Base-by-base conservation (phyloP, 2,113 vertebrate species). In the Haemorhous mexicanus region DNA sequence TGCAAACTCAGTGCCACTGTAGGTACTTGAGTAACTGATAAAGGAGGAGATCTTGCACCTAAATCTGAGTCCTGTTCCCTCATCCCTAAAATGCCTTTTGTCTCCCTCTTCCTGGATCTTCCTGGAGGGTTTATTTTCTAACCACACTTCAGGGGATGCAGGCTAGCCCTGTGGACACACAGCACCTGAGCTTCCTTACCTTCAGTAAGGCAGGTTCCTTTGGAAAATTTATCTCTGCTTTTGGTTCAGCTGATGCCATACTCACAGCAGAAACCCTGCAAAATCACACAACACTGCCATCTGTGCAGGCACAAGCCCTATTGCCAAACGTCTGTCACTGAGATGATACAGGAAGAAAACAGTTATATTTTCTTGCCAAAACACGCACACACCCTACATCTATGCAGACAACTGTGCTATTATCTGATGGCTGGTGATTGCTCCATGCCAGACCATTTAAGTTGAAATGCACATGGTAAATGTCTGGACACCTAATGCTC, bases 1-100 rank as follows among this genome's bases (percentile, higher is more conserved):
- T 53, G 32, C 44, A 58, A 66, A 90, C 37, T n/a, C 46, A 16
- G 28, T 44, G 16, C 22, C 0, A 2, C 41, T 39, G 19, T 12
- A 44, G 19, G 19, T 28, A 73, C 0, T 0, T 8, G 2, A 73
- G 7, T 32, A 59, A 59, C 17, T 49, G 44, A 55, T 24, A 66
- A 64, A 68, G 8, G 56, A 77, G 12, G 32, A 47, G 49, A 32
- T 10, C 15, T 56, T 52, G 46, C 20, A 46, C 10, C 37, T 53
- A 15, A 69, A 52, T 62, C 23, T 35, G 32, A 43, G 41, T 52
- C 43, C n/a, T 74, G n/a, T 18, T 81, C 43, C 26, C 15, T 88
- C 24, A 56, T 11, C 11, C 16, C 17, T 30, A 77, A 20, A 9
- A 41, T 0, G 4, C 11, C 23, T 83, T 85, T 68, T 73, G 37